Percentiles rank a stretch among this genome's conserved stretches.
phyloP scores from a whole-genome alignment of 2,113 vertebrate genomes.

The Acanthochromis polyacanthus region DNA sequence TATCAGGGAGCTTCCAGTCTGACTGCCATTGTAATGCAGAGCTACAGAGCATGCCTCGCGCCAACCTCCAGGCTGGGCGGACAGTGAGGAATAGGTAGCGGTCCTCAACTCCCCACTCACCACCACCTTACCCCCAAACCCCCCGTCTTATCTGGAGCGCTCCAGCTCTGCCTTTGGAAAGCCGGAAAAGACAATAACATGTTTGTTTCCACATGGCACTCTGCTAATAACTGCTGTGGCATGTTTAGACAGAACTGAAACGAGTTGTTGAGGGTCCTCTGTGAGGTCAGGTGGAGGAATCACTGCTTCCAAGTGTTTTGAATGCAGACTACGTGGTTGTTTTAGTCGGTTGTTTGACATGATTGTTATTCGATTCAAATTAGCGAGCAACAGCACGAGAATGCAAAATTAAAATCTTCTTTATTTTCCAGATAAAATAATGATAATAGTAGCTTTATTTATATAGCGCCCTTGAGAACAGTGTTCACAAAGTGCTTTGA shows the following conservation, averaged over 20 bases:
- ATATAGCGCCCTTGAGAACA: no score
- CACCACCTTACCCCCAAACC: not conserved
- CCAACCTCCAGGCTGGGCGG: slow-evolving; percentile 46
- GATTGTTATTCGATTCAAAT: no score
- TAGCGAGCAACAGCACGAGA: not conserved
- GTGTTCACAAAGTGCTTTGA: no score
- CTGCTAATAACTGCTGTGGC: slow-evolving; percentile 11
- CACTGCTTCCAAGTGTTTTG: not conserved
- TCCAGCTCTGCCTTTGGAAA: slow-evolving; percentile 41
- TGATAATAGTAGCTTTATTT: no score
- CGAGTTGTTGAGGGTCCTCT: not conserved
- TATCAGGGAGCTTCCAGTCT: slow-evolving; percentile 62
- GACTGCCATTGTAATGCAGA: slow-evolving; percentile 65
- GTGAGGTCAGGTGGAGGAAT: not conserved
- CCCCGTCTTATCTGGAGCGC: slow-evolving; percentile 49
- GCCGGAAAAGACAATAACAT: slow-evolving; percentile 50
- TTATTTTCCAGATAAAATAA: no score
- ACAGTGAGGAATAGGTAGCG: slow-evolving; percentile 68
- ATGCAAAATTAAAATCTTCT: no score
- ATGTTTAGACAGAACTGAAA: slow-evolving; percentile 8
- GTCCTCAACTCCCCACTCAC: not conserved
- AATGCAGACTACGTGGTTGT: not conserved
- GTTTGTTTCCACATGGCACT: slow-evolving; percentile 30
- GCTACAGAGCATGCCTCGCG: slow-evolving; percentile 28
- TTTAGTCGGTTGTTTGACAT: not conserved